Conservation (phyloP, 2,888 invertebrate genomes). For the Eupelmus urozonus region DNA sequence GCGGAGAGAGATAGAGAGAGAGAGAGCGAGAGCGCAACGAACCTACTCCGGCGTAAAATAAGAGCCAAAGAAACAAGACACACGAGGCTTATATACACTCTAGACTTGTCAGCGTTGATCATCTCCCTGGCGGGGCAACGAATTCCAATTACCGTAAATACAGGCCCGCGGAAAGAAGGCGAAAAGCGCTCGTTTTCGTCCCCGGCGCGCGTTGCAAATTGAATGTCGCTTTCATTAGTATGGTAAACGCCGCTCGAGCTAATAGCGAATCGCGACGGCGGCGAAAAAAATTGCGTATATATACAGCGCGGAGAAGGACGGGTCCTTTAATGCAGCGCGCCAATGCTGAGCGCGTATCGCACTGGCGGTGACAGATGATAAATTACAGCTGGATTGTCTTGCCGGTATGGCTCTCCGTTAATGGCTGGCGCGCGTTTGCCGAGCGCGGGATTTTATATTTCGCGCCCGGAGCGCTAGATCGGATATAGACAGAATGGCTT, state of each 20-base stretch:
- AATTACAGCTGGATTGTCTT: too few relatives aligned
- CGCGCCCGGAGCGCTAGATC: too few relatives aligned
- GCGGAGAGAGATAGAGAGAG: too few relatives aligned
- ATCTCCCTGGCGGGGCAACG: constrained; percentile 55
- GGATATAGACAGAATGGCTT: too few relatives aligned
- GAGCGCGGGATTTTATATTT: too few relatives aligned
- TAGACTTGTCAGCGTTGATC: constrained; percentile 62
- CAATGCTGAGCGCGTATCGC: too few relatives aligned
- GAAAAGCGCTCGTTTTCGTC: constrained; percentile 27
- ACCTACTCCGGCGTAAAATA: too few relatives aligned
- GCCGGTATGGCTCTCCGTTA: too few relatives aligned
- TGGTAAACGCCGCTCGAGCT: constrained; percentile 10
- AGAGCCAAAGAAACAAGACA: too few relatives aligned
- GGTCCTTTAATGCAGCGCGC: not conserved
- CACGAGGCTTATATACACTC: constrained; percentile 1
- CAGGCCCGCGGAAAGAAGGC: constrained; percentile 28
- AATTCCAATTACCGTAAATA: constrained; percentile 62
- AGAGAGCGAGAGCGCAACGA: too few relatives aligned
- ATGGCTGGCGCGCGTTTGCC: too few relatives aligned
- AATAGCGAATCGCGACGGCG: not conserved
- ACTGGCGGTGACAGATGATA: too few relatives aligned
- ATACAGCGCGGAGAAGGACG: not conserved
- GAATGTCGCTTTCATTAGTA: constrained; percentile 33
- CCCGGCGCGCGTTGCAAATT: constrained; percentile 10
- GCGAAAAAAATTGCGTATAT: not conserved